Conservation (phyloP, 2,113 vertebrate genomes). For the Enhydra lutris region DNA sequence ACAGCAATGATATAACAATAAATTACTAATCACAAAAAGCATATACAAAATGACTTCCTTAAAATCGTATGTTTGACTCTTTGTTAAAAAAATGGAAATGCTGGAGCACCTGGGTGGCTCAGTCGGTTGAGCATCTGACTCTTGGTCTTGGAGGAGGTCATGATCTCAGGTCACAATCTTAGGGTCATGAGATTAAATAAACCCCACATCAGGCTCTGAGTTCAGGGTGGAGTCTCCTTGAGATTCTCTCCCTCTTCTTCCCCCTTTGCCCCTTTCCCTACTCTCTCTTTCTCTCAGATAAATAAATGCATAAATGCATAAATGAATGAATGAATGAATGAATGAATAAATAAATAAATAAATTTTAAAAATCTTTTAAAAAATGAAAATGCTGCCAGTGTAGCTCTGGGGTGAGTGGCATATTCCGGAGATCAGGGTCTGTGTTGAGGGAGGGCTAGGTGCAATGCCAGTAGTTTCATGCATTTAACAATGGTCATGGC, state of each 20-base stretch:
- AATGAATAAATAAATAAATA: not conserved
- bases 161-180: not conserved
- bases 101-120: not conserved
- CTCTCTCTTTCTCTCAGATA: not conserved
- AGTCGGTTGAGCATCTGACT: not conserved
- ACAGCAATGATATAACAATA: not conserved
- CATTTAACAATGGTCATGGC: not conserved
- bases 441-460: not conserved
- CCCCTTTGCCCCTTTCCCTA: no score
- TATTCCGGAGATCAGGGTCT: slow-evolving; percentile 1
- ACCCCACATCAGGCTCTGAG: not conserved
- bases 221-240: not conserved
- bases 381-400: not conserved
- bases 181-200: not conserved
- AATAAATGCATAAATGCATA: not conserved
- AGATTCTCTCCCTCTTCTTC: not conserved
- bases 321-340: not conserved
- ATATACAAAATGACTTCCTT: not conserved
- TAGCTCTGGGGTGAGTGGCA: not conserved
- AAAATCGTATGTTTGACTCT: not conserved
- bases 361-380: not conserved
- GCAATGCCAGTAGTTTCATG: not conserved
- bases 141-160: not conserved
- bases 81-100: not conserved
- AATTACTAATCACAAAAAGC: slow-evolving; percentile 14